These are phyloP conservation scores for Pseudeuparius sepicola DNA, from an alignment of 2,888 invertebrate species.

Conservation along the genomic window DNA sequence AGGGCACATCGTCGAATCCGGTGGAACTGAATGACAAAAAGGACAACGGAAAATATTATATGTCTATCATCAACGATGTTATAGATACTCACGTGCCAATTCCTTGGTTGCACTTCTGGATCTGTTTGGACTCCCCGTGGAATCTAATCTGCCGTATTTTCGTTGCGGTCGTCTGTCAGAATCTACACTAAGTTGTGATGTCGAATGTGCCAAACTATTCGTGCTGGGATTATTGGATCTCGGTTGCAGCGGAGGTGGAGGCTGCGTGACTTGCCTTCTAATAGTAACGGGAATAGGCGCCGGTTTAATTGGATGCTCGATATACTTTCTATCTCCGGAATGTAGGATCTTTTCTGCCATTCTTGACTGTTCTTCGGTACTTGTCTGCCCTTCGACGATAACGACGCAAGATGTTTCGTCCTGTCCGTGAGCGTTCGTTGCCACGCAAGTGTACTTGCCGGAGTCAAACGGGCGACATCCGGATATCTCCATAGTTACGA, in stretches of 20 bases:
- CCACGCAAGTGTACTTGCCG: constrained; percentile 91
- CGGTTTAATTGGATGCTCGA: constrained; percentile 74
- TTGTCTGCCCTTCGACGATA: constrained; percentile 80
- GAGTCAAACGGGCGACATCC: constrained; percentile 92
- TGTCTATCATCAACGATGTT: too few species aligned
- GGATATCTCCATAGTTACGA: constrained; percentile 93
- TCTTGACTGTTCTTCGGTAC: constrained; percentile 72
- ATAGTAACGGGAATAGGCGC: constrained; percentile 66
- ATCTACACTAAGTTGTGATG: constrained; percentile 37
- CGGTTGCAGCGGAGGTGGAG: constrained; percentile 37
- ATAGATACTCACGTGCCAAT: constrained; percentile 58
- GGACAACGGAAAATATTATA: too few species aligned
- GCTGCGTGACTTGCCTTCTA: constrained; percentile 42
- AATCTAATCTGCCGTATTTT: constrained; percentile 61
- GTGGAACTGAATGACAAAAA: constrained; percentile 55
- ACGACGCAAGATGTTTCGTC: constrained; percentile 94
- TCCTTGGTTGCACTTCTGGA: constrained; percentile 87
- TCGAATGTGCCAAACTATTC: constrained; percentile 38
- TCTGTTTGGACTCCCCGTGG: constrained; percentile 72
- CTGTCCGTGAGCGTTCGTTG: constrained; percentile 86
- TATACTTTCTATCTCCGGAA: constrained; percentile 82
- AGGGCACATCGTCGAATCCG: constrained; percentile 77
- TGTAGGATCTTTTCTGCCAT: constrained; percentile 81
- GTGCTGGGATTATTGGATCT: constrained; percentile 28
- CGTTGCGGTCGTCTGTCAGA: constrained; percentile 44